Base-by-base conservation (phyloP, 1,140 invertebrate genomes). In the Nasonia vitripennis region DNA sequence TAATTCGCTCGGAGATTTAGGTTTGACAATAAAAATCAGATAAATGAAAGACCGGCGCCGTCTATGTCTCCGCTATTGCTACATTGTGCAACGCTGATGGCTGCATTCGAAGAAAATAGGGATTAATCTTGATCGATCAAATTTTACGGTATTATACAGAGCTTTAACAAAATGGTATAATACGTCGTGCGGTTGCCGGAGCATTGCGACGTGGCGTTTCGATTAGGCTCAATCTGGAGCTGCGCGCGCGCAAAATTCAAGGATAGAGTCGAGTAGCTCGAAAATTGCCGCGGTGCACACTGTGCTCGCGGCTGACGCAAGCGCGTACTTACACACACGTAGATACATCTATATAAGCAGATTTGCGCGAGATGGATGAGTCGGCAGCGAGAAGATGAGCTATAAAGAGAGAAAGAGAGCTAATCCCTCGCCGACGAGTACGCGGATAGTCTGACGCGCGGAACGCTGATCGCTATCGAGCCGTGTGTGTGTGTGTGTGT, bases 151-250 rank as follows among this genome's bases (percentile, higher is more conserved):
- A 45, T 7, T 10, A 37, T 37, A 37, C 34, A 37, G 34, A 37
- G 9, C 41, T 41, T 7, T 41, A 6, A 45, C 41, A 45, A 45
- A 1, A 45, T 1, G 41, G 9, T 45, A 45, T 9, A 45, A 7
- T 45, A 45, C 9, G 5, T 37, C 34, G 34, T 1, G 7, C 7
- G 10, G 41, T 9, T 9, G 31, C 27, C 20, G 23, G n/a, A 81
- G 12, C 48, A 79, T 27, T 78, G 41, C 89, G 88, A 88, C 88
- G 88, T 89, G 88, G 89, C 88, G 88, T 84, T 89, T 88, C 88
- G 88, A 89, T 89, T 86, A 87, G 81, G 86, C 85, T 81, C 78
- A 88, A 89, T 89, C 88, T 89, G 34, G 34, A 37, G 34, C 34
- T 85, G 75, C 12, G 34, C 87, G 75, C n/a, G 85, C 78, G 83